Conservation (phyloP, 2,888 invertebrate species). For the Rambutsinella grinnellia region DNA sequence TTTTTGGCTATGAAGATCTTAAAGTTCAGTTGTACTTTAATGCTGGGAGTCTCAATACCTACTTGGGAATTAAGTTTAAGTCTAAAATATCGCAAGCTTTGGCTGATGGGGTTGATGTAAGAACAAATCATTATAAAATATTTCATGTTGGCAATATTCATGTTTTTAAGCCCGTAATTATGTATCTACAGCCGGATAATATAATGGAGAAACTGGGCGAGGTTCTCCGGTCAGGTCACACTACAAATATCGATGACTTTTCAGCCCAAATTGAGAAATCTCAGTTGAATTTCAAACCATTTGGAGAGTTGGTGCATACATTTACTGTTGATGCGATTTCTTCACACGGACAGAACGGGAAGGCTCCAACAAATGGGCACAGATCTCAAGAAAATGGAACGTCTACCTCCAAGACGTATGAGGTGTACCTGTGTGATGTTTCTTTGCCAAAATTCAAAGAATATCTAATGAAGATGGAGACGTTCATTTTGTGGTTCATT, state of each 20-base stretch:
- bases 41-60: slow-evolving; percentile 85
- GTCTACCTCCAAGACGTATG: slow-evolving; percentile 73
- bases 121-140: not conserved
- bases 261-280: slow-evolving; percentile 79
- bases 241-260: slow-evolving; percentile 81
- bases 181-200: slow-evolving; percentile 79
- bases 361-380: slow-evolving; percentile 15
- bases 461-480: slow-evolving; percentile 88
- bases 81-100: slow-evolving; percentile 67
- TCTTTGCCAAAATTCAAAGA: slow-evolving; percentile 78
- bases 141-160: not conserved
- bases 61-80: slow-evolving; percentile 79
- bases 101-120: slow-evolving; percentile 69
- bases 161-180: too few species aligned
- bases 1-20: slow-evolving; percentile 93
- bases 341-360: slow-evolving; percentile 43
- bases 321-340: slow-evolving; percentile 69
- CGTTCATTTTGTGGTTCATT: slow-evolving; percentile 94
- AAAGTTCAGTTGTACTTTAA: slow-evolving; percentile 84
- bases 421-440: slow-evolving; percentile 83
- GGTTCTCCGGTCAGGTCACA: slow-evolving; percentile 79
- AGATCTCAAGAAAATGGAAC: slow-evolving; percentile 23
- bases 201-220: slow-evolving; percentile 78
- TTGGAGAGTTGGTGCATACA: slow-evolving; percentile 78
- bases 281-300: slow-evolving; percentile 79